Conservation (phyloP, 2,888 invertebrate genomes). For the Synanthedon vespiformis region DNA sequence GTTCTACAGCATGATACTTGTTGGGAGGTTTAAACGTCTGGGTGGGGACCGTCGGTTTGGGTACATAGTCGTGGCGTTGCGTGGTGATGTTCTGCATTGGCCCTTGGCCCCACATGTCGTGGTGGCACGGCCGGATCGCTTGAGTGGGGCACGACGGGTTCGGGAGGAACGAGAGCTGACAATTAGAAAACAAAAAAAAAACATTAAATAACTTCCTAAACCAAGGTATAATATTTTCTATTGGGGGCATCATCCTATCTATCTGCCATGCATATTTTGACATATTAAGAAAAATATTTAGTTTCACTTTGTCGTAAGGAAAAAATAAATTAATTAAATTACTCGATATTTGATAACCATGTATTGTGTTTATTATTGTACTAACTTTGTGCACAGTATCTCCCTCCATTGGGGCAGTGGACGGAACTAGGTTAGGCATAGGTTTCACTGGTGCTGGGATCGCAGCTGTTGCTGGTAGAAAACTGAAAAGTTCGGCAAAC, state of each 20-base stretch:
- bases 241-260: no score
- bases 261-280: no score
- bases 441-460: slow-evolving; percentile 54
- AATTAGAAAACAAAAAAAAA: no score
- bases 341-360: neutral
- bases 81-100: slow-evolving; percentile 82
- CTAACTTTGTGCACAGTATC: slow-evolving; percentile 65
- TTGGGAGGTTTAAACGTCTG: slow-evolving; percentile 37
- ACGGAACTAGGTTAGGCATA: slow-evolving; percentile 44
- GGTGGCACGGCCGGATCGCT: slow-evolving; percentile 72
- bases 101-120: slow-evolving; percentile 72
- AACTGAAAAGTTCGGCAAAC: slow-evolving; percentile 19
- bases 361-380: neutral
- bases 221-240: no score
- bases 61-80: slow-evolving; percentile 78
- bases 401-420: slow-evolving; percentile 61
- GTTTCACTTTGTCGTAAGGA: no score
- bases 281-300: no score
- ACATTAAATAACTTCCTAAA: no score
- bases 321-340: neutral
- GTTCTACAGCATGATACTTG: slow-evolving; percentile 34
- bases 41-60: slow-evolving; percentile 64
- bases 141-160: slow-evolving; percentile 67
- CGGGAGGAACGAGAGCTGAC: slow-evolving; percentile 68
- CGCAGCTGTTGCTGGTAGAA: slow-evolving; percentile 37